Percentiles rank a stretch among this genome's conserved stretches.
These are phyloP conservation scores for Boulengeromyrus knoepffleri DNA, from an alignment of 2,113 vertebrate genomes.

Conservation along the genomic window DNA sequence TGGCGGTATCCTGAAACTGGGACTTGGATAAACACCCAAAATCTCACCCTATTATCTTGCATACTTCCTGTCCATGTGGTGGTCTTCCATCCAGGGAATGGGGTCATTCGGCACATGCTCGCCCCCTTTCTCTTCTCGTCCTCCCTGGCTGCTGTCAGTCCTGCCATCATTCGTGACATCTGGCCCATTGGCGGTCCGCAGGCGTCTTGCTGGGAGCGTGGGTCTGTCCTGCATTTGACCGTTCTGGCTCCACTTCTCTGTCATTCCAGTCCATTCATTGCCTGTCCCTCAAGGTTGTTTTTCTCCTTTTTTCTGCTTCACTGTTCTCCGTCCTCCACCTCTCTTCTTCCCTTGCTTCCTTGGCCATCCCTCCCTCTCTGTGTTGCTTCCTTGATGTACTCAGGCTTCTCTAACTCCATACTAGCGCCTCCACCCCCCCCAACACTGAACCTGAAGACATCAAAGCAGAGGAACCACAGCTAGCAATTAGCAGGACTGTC, in stretches of 20 bases:
- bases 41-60: conserved; percentile 46
- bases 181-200: neutral
- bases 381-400: neutral
- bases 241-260: neutral
- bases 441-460: conserved; percentile 3
- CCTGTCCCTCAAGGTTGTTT: neutral
- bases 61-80: neutral
- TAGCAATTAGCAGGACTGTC: conserved; percentile 2
- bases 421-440: neutral
- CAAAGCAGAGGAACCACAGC: neutral
- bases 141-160: conserved; percentile 49
- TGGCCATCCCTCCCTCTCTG: neutral
- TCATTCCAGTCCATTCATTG: neutral
- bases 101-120: conserved; percentile 49
- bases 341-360: neutral
- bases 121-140: conserved; percentile 43
- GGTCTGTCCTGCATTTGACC: neutral
- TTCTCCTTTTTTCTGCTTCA: neutral
- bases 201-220: neutral
- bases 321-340: neutral
- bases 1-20: conserved; percentile 35
- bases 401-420: neutral
- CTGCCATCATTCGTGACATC: conserved; percentile 40
- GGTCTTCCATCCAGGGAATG: neutral
- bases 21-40: conserved; percentile 34